These are phyloP conservation scores for Austrolebias charrua DNA, from an alignment of 2,797 vertebrate genomes.

Conservation along the genomic window DNA sequence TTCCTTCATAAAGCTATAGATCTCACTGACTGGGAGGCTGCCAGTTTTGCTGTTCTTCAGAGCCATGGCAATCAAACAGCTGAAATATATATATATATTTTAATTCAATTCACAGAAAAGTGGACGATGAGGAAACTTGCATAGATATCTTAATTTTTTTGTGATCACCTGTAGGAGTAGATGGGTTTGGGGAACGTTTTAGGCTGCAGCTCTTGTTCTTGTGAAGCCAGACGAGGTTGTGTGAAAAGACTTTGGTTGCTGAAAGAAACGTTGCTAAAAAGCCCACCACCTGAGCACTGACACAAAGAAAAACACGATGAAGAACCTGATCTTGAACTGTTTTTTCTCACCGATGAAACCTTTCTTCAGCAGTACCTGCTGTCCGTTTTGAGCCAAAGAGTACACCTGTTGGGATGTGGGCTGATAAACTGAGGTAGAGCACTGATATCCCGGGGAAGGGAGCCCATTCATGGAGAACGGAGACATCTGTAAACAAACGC, in stretches of 20 bases:
- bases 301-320: conserved; percentile 12
- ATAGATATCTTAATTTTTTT: background rate
- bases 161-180: conserved; percentile 96
- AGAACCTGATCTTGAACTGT: background rate
- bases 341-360: background rate
- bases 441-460: conserved; percentile 83
- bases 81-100: conserved; percentile 48
- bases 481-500: conserved; percentile 80
- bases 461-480: conserved; percentile 83
- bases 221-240: conserved; percentile 86
- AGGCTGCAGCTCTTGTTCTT: conserved; percentile 88
- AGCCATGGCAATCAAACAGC: conserved; percentile 97
- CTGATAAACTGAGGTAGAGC: conserved; percentile 84
- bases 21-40: conserved; percentile 96
- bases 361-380: conserved; percentile 78
- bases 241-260: conserved; percentile 84
- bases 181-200: conserved; percentile 97
- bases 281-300: conserved; percentile 84
- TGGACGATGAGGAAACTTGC: background rate
- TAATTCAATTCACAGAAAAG: conserved; percentile 2
- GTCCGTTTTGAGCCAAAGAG: conserved; percentile 82
- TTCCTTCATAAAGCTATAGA: conserved; percentile 99
- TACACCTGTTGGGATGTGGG: conserved; percentile 85
- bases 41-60: conserved; percentile 98
- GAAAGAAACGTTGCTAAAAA: conserved; percentile 85